Conservation (phyloP, 2,113 vertebrate genomes). For the Corythaeola cristata region DNA sequence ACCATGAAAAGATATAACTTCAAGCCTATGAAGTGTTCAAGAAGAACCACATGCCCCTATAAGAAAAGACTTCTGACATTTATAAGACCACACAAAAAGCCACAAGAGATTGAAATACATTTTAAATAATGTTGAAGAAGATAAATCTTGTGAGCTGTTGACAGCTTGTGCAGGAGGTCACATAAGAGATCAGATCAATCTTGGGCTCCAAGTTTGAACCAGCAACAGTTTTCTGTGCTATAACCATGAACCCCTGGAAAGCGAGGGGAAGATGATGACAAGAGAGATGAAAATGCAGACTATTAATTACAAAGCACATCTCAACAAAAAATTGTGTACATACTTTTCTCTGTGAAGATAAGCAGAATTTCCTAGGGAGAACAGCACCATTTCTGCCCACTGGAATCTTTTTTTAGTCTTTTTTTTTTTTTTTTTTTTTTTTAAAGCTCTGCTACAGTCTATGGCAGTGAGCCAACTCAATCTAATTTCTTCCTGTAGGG, state of each 20-base stretch:
- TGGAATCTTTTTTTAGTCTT: neutral
- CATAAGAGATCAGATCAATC: constrained; percentile 11
- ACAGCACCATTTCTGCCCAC: neutral
- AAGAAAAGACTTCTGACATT: constrained; percentile 19
- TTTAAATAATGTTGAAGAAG: neutral
- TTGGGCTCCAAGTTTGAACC: neutral
- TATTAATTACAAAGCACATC: neutral
- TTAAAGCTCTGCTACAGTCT: neutral
- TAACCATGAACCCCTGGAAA: constrained; percentile 23
- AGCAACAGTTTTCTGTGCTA: constrained; percentile 14
- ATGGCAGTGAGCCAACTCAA: neutral
- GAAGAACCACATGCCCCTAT: neutral
- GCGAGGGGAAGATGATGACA: neutral
- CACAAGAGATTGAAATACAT: constrained; percentile 14
- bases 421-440: neutral
- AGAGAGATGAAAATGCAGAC: neutral
- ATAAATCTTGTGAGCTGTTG: constrained; percentile 32
- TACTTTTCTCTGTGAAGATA: neutral
- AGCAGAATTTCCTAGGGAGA: neutral
- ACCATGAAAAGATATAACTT: neutral
- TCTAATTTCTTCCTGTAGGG: neutral
- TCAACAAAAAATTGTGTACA: neutral
- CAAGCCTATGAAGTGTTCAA: neutral
- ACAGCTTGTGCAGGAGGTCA: constrained; percentile 40
- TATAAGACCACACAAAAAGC: constrained; percentile 55